A percentile compares a stretch with the other conserved stretches of the same genome.
These are phyloP conservation scores for Sebastes kiyomatsui DNA, from an alignment of 2,797 vertebrate species.

Conservation along the genomic window DNA sequence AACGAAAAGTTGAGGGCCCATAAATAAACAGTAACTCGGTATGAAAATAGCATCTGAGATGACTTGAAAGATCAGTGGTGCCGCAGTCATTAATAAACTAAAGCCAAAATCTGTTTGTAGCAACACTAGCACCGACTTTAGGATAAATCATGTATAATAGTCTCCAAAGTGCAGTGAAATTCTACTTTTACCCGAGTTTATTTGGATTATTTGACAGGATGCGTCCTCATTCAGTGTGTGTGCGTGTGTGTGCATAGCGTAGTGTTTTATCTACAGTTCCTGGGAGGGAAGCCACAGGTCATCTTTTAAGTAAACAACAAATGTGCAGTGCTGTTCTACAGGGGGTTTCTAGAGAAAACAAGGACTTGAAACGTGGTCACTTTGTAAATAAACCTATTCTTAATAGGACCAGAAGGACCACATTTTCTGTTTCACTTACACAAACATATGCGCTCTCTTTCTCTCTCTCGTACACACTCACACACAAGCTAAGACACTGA, in stretches of 20 bases:
- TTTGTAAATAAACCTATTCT: constrained; percentile 41
- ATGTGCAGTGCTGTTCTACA: constrained; percentile 12
- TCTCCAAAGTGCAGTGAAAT: constrained; percentile 45
- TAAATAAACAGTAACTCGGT: constrained; percentile 60
- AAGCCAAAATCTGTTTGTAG: constrained; percentile 60
- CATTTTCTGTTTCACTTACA: background rate
- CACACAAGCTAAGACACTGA: constrained; percentile 11
- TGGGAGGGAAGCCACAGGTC: constrained; percentile 39
- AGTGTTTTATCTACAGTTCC: constrained; percentile 39
- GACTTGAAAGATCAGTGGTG: constrained; percentile 63
- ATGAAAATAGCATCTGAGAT: constrained; percentile 64
- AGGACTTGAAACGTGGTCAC: constrained; percentile 23
- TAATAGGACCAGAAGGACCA: constrained; percentile 31
- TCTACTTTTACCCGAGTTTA: constrained; percentile 52
- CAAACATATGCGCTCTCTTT: background rate
- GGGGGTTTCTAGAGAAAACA: constrained; percentile 35
- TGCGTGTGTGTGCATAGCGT: background rate
- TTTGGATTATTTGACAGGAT: constrained; percentile 55
- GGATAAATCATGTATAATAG: constrained; percentile 62
- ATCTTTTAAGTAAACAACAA: constrained; percentile 57
- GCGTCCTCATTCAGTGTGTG: constrained; percentile 30
- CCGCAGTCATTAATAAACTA: constrained; percentile 70
- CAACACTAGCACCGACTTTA: constrained; percentile 41
- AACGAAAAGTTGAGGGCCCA: constrained; percentile 30
- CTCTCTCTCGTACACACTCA: background rate